phyloP scores from a whole-genome alignment of 1,140 invertebrate genomes.

The Glossosoma conforme region DNA sequence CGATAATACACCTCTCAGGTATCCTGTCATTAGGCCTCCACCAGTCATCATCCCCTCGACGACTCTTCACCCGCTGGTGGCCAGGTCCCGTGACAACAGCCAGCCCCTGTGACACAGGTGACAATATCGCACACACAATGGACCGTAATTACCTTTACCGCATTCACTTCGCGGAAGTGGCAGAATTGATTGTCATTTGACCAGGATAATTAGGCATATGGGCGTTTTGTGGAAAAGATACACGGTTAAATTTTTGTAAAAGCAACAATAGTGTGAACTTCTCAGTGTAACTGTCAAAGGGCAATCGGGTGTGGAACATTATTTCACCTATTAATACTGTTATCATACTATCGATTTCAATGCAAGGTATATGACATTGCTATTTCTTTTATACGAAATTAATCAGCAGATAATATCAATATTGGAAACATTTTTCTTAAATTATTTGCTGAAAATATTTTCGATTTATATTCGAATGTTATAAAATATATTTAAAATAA shows the following conservation, averaged over 20 bases:
- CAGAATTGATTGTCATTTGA: constrained; percentile 2
- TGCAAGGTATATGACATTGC: not conserved
- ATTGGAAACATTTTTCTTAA: not conserved
- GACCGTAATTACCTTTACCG: constrained; percentile 1
- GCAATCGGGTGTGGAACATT: too few species aligned
- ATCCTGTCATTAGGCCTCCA: constrained; percentile 15
- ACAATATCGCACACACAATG: constrained; percentile 1
- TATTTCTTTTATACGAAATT: not conserved
- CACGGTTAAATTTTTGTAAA: too few species aligned
- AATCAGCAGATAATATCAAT: not conserved
- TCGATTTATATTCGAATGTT: not conserved
- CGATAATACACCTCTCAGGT: too few species aligned
- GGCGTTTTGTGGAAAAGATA: too few species aligned
- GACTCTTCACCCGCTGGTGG: not conserved
- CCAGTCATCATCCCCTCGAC: not conserved
- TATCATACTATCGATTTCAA: too few species aligned
- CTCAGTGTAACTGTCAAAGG: too few species aligned
- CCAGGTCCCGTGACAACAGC: not conserved
- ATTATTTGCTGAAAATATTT: not conserved
- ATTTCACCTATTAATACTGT: too few species aligned
- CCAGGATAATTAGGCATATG: too few species aligned
- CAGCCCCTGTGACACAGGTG: constrained; percentile 6
- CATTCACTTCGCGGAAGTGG: constrained; percentile 15
- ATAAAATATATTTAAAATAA: not conserved
- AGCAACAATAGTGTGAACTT: too few species aligned